Evolutionary conservation across 1,140 invertebrate genomes (phyloP).

Genomic region (Gryllus bimaculatus): DNA sequence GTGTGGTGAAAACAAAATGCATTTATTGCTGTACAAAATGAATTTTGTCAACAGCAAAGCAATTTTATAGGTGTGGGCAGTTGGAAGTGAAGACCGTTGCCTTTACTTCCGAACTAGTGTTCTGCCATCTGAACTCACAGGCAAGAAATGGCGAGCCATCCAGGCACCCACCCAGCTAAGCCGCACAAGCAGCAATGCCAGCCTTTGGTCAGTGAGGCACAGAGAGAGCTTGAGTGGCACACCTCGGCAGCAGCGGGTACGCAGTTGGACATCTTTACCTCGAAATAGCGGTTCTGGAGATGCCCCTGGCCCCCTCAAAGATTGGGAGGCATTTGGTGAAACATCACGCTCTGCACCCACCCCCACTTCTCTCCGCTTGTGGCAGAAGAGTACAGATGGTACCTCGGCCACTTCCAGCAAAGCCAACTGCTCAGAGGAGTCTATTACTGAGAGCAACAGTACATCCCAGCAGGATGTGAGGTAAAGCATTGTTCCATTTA

Average conservation of each 20-base stretch:
- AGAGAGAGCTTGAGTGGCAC: constrained; percentile 13
- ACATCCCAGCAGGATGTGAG: constrained; percentile 6
- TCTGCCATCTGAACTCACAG: constrained; percentile 63
- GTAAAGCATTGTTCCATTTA: background rate
- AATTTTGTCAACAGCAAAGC: background rate
- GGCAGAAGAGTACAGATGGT: constrained; percentile 24
- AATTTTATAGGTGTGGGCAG: constrained; percentile 48
- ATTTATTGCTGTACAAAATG: constrained; percentile 20
- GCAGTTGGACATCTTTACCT: constrained; percentile 19
- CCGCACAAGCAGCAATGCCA: constrained; percentile 62
- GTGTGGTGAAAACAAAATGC: constrained; percentile 35
- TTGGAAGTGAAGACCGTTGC: constrained; percentile 59
- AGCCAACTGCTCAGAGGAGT: constrained; percentile 15
- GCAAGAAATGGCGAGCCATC: constrained; percentile 73
- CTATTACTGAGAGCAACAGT: constrained; percentile 16
- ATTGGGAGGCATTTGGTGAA: constrained; percentile 40
- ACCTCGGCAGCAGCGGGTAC: constrained; percentile 18
- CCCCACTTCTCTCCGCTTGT: constrained; percentile 31
- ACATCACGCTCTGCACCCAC: constrained; percentile 49
- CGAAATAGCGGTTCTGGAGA: constrained; percentile 14
- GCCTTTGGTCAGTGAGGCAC: constrained; percentile 35
- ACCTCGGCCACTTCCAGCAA: constrained; percentile 22
- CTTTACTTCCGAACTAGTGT: constrained; percentile 75
- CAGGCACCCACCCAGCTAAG: constrained; percentile 68
- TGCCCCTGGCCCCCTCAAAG: constrained; percentile 21